Evolutionary conservation across 2,113 vertebrate genomes (phyloP), one percentile per base, ranked within the genome.

Genomic region (Ovis canadensis): DNA sequence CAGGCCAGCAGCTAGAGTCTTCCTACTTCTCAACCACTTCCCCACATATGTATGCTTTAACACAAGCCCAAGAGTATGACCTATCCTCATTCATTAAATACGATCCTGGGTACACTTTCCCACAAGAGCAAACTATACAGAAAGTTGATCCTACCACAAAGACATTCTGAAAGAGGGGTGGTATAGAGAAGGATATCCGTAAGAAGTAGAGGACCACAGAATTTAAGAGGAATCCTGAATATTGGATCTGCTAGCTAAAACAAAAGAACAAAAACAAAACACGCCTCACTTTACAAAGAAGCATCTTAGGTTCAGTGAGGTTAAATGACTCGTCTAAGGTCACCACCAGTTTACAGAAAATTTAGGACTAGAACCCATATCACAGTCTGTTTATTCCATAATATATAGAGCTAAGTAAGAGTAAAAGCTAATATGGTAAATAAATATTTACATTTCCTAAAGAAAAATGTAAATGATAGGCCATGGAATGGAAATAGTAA

Each of bases 381-480:
- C 10, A 0, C 29, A 11, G 29, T 45, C n/a, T 91, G 84, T 96
- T 95, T 93, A 92, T 52, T 64, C 86, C 31, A 31, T 40, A 52
- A 67, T 31, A 57, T 86, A 93, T 48, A 94, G 88, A 82, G 62
- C 86, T 88, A 74, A 45, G 67, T 88, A 52, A 48, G 62, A 91
- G 86, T 94, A 74, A 86, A 92, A 94, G 89, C 91, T 97, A 97
- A 97, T 91, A 23, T 89, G 15, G 45, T 98, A 98, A 98, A 98
- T 95, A 98, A 98, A 95, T 85, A 95, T 95, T 98, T 96, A 96
- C 71, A 93, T 97, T 94, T 87, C 91, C 96, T 86, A n/a, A 94
- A 93, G 97, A 96, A 98, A 96, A 93, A 95, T 93, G 94, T 96
- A 97, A 98, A 98, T 97, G 98, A 96, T 54, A 95, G 94, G 67